phyloP scores from a whole-genome alignment of 92 coral and sea anemone species.

The Phymanthus crucifer region DNA sequence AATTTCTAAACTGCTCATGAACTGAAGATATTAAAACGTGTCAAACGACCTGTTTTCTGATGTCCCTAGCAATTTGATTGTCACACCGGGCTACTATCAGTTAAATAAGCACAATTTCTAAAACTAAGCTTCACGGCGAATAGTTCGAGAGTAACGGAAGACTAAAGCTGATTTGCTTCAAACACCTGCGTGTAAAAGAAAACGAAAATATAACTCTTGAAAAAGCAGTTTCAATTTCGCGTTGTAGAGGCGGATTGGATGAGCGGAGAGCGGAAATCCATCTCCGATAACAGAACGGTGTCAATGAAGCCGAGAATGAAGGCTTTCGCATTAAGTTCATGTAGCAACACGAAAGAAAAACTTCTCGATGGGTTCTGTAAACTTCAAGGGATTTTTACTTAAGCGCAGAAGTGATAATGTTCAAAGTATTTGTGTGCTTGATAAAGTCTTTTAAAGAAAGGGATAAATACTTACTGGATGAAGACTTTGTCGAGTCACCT shows the following conservation, averaged over 20 bases:
- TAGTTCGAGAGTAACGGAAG: not conserved
- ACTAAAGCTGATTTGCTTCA: not conserved
- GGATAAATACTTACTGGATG: not conserved
- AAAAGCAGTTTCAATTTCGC: constrained; percentile 6
- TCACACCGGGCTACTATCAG: not conserved
- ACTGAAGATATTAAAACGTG: not conserved
- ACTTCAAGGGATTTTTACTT: not conserved
- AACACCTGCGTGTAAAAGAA: not conserved
- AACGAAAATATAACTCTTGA: not conserved
- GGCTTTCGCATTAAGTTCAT: not conserved
- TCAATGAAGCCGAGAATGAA: not conserved
- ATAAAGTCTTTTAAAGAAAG: not conserved
- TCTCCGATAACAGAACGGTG: not conserved
- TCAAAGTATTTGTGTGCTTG: not conserved
- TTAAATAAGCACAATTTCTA: constrained; percentile 1
- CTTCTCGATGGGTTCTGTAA: not conserved
- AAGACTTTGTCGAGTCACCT: not conserved
- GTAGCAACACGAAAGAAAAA: not conserved
- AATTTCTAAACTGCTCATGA: not conserved
- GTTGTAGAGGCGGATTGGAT: not conserved
- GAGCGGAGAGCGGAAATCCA: not conserved
- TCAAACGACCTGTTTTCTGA: not conserved
- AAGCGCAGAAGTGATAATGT: not conserved
- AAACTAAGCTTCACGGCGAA: not conserved
- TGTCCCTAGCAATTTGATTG: not conserved